Evolutionary conservation across 2,888 invertebrate species (phyloP).

Genomic region (Apotomis turbidana): DNA sequence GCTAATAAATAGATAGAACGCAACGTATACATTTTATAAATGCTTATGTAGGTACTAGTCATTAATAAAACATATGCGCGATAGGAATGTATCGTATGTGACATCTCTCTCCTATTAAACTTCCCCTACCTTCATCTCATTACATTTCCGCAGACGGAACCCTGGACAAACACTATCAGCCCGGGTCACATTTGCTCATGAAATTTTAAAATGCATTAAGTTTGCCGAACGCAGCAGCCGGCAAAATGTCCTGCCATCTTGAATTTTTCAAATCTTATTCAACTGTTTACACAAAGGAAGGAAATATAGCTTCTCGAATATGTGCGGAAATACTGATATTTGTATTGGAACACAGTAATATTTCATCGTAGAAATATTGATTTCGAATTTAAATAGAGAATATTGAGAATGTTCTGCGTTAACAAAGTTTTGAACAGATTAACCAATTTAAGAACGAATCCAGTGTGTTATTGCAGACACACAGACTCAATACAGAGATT

Average conservation of each 20-base stretch:
- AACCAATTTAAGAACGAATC: too few relatives aligned
- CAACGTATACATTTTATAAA: too few relatives aligned
- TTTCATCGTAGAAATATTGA: too few relatives aligned
- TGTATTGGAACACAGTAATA: background rate
- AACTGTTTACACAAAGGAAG: background rate
- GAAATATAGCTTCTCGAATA: background rate
- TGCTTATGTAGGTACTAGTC: too few relatives aligned
- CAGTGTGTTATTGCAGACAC: too few relatives aligned
- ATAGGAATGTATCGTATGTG: too few relatives aligned
- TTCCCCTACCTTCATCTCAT: background rate
- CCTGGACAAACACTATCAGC: constrained; percentile 1
- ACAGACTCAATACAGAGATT: too few relatives aligned
- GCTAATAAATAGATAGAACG: too few relatives aligned
- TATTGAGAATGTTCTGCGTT: too few relatives aligned
- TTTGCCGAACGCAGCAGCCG: constrained; percentile 7
- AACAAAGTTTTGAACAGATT: too few relatives aligned
- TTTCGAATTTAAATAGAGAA: too few relatives aligned
- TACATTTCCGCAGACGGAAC: background rate
- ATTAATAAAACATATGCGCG: too few relatives aligned
- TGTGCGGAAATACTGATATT: background rate
- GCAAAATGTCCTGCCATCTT: background rate
- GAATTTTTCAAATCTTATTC: constrained; percentile 10
- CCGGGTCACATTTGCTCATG: constrained; percentile 9
- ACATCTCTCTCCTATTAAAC: background rate
- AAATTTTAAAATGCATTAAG: constrained; percentile 27